Percentiles rank a stretch among this genome's conserved stretches.
Evolutionary conservation across 2,113 vertebrate species (phyloP).

Genomic region (Camelus bactrianus): DNA sequence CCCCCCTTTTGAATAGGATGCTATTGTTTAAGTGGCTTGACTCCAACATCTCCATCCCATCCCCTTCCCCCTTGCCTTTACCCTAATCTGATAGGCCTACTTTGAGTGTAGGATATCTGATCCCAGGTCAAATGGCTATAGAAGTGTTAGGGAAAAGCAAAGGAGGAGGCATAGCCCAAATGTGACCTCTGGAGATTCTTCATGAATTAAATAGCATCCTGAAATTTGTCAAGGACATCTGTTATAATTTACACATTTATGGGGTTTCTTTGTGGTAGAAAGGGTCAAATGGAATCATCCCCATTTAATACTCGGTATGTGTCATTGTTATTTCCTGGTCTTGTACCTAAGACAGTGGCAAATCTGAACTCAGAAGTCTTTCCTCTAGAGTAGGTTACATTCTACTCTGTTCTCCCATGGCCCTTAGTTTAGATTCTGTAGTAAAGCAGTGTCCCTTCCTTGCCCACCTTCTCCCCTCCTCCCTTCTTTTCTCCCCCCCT

Average conservation of each 20-base stretch:
- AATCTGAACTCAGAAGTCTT: conserved; percentile 4
- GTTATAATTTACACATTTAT: not conserved
- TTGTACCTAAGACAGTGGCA: not conserved
- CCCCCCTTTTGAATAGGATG: not conserved
- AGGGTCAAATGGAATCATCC: not conserved
- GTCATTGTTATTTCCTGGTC: conserved; percentile 9
- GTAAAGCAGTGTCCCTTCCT: not conserved
- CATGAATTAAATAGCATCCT: not conserved
- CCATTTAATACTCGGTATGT: not conserved
- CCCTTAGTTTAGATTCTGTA: not conserved
- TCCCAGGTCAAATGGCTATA: not conserved
- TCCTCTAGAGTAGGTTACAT: not conserved
- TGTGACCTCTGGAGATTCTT: not conserved
- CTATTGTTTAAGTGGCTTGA: not conserved
- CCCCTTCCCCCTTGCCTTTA: not conserved
- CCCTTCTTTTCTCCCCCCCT: not conserved
- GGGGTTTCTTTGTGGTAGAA: not conserved
- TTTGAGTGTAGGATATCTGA: not conserved
- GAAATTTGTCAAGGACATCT: not conserved
- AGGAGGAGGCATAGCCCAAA: not conserved
- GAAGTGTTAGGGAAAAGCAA: not conserved
- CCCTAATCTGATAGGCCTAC: not conserved
- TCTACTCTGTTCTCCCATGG: not conserved
- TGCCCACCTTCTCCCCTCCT: not conserved
- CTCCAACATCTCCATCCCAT: not conserved